Evolutionary conservation across 2,113 vertebrate genomes (phyloP), one percentile per base, ranked within the genome.

Genomic region (Pelmatolapia mariae): DNA sequence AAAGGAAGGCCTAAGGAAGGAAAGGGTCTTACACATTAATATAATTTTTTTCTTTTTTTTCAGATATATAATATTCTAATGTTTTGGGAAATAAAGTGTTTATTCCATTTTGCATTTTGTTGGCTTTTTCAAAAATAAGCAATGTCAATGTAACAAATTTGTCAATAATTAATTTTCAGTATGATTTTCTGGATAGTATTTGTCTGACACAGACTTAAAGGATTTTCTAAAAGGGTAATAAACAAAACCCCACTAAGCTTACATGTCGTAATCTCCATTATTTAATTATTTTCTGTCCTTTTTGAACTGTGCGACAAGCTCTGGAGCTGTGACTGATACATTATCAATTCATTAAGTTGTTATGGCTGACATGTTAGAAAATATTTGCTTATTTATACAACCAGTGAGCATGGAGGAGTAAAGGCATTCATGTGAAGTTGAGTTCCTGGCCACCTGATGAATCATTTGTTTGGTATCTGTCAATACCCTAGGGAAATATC

Each of bases 331-430:
- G 71, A 26, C 68, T 76, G 71, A 76, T 47, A 76, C 45, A 47
- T 47, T 76, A 76, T 78, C 71, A 50, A 50, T 4, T 31, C 24
- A 50, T 29, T 19, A 76, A 19, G 24, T 19, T 29, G 24, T 76
- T 78, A 50, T 50, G 43, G 26, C 43, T 78, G 71, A 50, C 43
- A 11, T 0, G 43, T 50, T 31, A 19, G 24, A 78, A 78, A 78
- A 31, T 78, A 50, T 78, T 78, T 78, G 43, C 71, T 78, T 8
- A 78, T 78, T 78, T 50, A 50, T 47, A 50, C 10, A 78, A 50
- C 10, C 43, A 78, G 71, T 50, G 43, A 78, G 10, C 16, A 50
- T 31, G 71, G 71, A 50, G 71, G 71, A 50, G 43, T 76, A 12
- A 47, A 47, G 43, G 71, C 45, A 78, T 78, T 78, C 43, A 78